Conservation (phyloP, 1,140 invertebrate species). For the Diuraphis noxia region DNA sequence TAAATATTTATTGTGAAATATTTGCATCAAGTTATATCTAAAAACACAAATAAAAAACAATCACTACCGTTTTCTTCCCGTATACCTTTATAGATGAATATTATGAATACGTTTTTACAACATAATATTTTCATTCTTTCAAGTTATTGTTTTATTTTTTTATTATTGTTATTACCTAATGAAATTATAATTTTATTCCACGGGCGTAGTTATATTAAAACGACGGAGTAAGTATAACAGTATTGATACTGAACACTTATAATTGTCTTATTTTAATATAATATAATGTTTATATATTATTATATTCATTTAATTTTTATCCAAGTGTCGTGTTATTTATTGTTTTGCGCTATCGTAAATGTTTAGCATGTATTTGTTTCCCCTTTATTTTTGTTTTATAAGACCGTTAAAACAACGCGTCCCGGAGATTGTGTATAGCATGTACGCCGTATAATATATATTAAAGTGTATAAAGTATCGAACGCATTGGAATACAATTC, state of each 20-base stretch:
- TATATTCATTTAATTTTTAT: not conserved
- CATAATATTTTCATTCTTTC: not conserved
- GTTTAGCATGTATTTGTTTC: not conserved
- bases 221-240: not conserved
- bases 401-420: not conserved
- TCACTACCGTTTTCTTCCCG: not conserved
- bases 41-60: constrained; percentile 5
- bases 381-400: not conserved
- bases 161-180: too few relatives aligned
- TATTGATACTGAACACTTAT: not conserved
- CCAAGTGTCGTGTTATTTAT: not conserved
- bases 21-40: not conserved
- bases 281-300: not conserved
- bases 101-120: not conserved
- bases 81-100: not conserved
- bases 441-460: not conserved
- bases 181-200: not conserved
- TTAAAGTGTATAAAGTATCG: not conserved
- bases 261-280: not conserved
- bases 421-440: not conserved
- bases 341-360: not conserved
- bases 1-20: constrained; percentile 3
- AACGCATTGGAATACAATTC: not conserved
- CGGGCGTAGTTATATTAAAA: not conserved
- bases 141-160: not conserved